Percentiles rank a stretch among this genome's conserved stretches.
phyloP scores from a whole-genome alignment of 92 coral and sea anemone species.

The Porites evermanni region DNA sequence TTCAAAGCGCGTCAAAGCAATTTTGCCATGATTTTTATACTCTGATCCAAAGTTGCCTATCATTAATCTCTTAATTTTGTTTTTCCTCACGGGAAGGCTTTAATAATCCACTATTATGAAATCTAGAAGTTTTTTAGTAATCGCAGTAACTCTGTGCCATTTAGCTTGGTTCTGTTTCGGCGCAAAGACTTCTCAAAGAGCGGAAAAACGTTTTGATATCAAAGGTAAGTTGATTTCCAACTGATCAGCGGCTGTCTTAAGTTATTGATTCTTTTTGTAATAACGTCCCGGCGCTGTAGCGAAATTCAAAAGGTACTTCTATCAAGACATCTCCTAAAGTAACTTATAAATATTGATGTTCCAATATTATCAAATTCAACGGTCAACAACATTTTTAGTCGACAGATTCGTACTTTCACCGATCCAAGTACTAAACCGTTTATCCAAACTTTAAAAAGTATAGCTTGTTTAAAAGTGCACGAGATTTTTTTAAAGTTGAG shows the following conservation, averaged over 20 bases:
- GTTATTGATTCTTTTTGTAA: not conserved
- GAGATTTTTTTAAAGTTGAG: not conserved
- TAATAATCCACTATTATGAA: slow-evolving; percentile 12
- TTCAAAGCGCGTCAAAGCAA: slow-evolving; percentile 23
- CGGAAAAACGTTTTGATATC: slow-evolving; percentile 35
- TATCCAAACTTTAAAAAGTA: not conserved
- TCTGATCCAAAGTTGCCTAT: not conserved
- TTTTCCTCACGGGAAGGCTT: not conserved
- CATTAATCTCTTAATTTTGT: not conserved
- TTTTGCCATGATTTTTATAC: slow-evolving; percentile 27
- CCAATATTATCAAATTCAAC: slow-evolving; percentile 1
- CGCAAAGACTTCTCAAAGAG: slow-evolving; percentile 15
- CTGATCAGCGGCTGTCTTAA: slow-evolving; percentile 31
- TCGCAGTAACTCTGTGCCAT: slow-evolving; percentile 15
- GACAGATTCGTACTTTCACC: not conserved
- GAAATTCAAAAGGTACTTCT: slow-evolving; percentile 37
- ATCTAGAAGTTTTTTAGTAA: slow-evolving; percentile 15
- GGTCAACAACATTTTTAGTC: not conserved
- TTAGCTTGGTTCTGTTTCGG: slow-evolving; percentile 1
- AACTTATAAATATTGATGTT: slow-evolving; percentile 32
- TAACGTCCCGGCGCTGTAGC: slow-evolving; percentile 12
- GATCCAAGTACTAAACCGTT: too few relatives aligned
- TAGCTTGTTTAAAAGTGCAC: not conserved
- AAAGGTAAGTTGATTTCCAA: slow-evolving; percentile 22
- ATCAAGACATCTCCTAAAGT: slow-evolving; percentile 1